Percentiles rank a stretch among this genome's conserved stretches.
phyloP scores from a whole-genome alignment of 1,140 invertebrate genomes.

The Papilio helenus region DNA sequence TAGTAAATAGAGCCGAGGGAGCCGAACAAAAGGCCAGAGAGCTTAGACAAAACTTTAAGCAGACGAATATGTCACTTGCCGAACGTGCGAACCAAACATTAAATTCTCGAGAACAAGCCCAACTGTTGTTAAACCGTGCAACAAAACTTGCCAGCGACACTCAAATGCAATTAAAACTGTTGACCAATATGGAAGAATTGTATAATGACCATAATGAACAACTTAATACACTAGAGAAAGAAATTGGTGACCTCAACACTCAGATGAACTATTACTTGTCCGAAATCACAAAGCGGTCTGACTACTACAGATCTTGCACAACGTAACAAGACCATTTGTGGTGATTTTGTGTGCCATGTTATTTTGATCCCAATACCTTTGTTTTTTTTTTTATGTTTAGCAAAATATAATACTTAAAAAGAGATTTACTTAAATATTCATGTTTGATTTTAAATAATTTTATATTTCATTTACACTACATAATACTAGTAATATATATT shows the following conservation, averaged over 20 bases:
- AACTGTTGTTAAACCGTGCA: slow-evolving; percentile 88
- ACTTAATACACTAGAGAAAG: slow-evolving; percentile 75
- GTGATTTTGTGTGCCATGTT: slow-evolving; percentile 32
- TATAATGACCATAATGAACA: slow-evolving; percentile 82
- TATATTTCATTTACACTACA: not conserved
- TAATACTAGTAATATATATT: not conserved
- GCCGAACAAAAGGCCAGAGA: slow-evolving; percentile 77
- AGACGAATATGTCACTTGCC: slow-evolving; percentile 75
- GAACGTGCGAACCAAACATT: slow-evolving; percentile 80
- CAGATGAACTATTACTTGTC: slow-evolving; percentile 81
- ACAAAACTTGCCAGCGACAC: slow-evolving; percentile 90
- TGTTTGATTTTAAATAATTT: not conserved
- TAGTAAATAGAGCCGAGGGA: slow-evolving; percentile 76
- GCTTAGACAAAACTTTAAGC: slow-evolving; percentile 74
- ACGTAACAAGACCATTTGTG: slow-evolving; percentile 44
- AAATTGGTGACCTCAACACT: slow-evolving; percentile 81
- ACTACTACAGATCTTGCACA: slow-evolving; percentile 81
- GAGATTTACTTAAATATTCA: slow-evolving; percentile 3
- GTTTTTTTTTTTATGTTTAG: slow-evolving; percentile 6
- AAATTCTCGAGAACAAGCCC: slow-evolving; percentile 87
- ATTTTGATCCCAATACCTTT: slow-evolving; percentile 11
- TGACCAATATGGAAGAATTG: slow-evolving; percentile 84
- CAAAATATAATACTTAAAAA: not conserved
- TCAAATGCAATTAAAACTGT: slow-evolving; percentile 88
- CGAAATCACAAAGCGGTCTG: slow-evolving; percentile 82